Evolutionary conservation across 2,888 invertebrate species (phyloP).

Genomic region (Panzeria rudis): DNA sequence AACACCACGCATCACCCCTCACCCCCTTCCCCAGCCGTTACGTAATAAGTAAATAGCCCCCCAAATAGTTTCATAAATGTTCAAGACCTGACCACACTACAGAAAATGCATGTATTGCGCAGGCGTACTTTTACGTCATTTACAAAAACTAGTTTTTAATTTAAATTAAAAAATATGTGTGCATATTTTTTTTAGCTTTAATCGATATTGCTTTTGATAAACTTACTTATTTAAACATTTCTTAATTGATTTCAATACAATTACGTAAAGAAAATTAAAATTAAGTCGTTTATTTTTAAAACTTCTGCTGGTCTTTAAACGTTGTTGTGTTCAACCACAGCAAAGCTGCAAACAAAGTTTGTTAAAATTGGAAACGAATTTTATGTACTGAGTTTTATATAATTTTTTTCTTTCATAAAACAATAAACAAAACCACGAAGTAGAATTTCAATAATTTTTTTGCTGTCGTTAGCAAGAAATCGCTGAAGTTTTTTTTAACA

Average conservation of each 20-base stretch:
- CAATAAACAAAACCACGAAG: background rate
- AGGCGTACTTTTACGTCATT: background rate
- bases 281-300: background rate
- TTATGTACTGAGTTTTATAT: background rate
- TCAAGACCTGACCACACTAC: too few species aligned
- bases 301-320: constrained; percentile 7
- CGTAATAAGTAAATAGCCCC: too few species aligned
- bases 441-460: constrained; percentile 39
- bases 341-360: background rate
- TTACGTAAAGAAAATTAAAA: background rate
- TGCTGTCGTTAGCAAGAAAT: constrained; percentile 16
- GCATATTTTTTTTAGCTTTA: background rate
- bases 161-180: background rate
- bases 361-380: background rate
- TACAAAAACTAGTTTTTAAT: background rate
- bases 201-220: background rate
- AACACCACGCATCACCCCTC: too few species aligned
- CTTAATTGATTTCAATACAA: background rate
- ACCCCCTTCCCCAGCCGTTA: too few species aligned
- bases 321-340: background rate
- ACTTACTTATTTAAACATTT: background rate
- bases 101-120: too few species aligned
- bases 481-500: constrained; percentile 11
- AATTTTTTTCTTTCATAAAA: background rate
- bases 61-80: too few species aligned